Conservation (phyloP, 2,113 vertebrate species). For the Hystrix cristata region DNA sequence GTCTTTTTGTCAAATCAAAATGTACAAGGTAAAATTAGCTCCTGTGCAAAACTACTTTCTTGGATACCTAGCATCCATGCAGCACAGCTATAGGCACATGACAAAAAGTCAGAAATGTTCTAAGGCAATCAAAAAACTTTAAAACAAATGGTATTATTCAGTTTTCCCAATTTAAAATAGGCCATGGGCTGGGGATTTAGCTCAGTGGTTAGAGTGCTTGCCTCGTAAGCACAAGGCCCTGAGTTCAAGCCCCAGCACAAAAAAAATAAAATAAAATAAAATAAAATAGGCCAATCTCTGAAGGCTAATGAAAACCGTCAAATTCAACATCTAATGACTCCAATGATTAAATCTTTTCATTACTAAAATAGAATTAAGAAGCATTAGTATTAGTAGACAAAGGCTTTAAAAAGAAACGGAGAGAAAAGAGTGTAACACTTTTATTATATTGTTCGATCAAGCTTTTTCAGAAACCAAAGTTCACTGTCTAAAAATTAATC, state of each 20-base stretch:
- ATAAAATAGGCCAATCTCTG: not conserved
- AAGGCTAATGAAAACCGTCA: conserved; percentile 38
- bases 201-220: too few species aligned
- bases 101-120: conserved; percentile 12
- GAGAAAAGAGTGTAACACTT: not conserved
- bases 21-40: not conserved
- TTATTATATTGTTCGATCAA: not conserved
- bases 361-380: not conserved
- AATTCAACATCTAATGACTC: conserved; percentile 57
- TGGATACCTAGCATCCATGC: not conserved
- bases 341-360: conserved; percentile 55
- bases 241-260: too few species aligned
- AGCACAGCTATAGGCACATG: not conserved
- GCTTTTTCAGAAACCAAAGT: conserved; percentile 47
- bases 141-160: not conserved
- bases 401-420: conserved; percentile 44
- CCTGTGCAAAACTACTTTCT: not conserved
- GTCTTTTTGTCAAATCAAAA: conserved; percentile 43
- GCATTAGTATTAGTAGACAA: conserved; percentile 21
- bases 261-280: not conserved
- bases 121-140: conserved; percentile 36
- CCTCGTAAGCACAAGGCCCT: too few species aligned
- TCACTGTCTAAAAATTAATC: conserved; percentile 44
- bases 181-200: too few species aligned
- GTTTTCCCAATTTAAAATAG: conserved; percentile 15